Evolutionary conservation across 2,888 invertebrate genomes (phyloP).

Genomic region (Lordiphosa andalusiaca): DNA sequence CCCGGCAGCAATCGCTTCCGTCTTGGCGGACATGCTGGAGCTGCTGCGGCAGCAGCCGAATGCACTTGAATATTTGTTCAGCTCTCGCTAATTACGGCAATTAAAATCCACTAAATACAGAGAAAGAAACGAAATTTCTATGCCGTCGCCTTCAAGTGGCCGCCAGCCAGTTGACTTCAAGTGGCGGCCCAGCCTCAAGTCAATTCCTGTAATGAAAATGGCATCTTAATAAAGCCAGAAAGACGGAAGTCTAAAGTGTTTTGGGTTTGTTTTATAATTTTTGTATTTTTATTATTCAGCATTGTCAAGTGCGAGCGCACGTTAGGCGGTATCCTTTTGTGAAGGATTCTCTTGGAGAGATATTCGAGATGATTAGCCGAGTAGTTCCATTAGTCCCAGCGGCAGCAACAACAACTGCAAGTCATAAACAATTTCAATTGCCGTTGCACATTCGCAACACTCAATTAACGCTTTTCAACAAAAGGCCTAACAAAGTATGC

Average conservation of each 20-base stretch:
- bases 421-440: conserved; percentile 74
- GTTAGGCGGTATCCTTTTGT: conserved; percentile 40
- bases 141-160: conserved; percentile 62
- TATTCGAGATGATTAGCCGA: conserved; percentile 57
- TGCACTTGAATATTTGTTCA: conserved; percentile 56
- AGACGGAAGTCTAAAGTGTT: conserved; percentile 47
- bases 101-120: conserved; percentile 74
- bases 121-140: conserved; percentile 44
- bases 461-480: conserved; percentile 75
- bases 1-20: conserved; percentile 65
- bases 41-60: conserved; percentile 34
- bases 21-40: conserved; percentile 62
- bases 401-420: conserved; percentile 56
- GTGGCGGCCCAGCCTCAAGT: conserved; percentile 36
- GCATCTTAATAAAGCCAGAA: conserved; percentile 58
- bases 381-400: conserved; percentile 52
- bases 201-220: conserved; percentile 53
- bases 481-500: conserved; percentile 53
- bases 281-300: not conserved
- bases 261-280: conserved; percentile 4
- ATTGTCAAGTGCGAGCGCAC: conserved; percentile 39
- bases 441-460: conserved; percentile 73
- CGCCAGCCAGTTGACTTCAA: conserved; percentile 51
- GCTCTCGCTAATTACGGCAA: conserved; percentile 70
- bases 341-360: conserved; percentile 42